Conservation (phyloP, 2,888 invertebrate genomes). For the Atethmia centrago region DNA sequence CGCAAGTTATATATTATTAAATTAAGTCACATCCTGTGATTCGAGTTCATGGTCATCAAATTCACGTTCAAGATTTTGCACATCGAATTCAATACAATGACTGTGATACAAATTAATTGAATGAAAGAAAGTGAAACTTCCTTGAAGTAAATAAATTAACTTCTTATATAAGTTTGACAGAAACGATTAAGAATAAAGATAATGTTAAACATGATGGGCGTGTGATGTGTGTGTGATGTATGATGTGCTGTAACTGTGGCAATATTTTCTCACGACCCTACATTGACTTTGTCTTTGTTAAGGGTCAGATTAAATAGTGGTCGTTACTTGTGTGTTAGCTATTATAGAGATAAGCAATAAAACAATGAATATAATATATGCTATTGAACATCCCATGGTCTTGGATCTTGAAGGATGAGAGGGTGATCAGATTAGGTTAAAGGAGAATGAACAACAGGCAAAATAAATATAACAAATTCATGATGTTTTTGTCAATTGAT, state of each 20-base stretch:
- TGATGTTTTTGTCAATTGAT: too few species aligned
- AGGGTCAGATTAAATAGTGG: not conserved
- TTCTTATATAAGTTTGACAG: not conserved
- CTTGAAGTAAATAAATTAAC: not conserved
- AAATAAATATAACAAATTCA: not conserved
- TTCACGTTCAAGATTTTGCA: not conserved
- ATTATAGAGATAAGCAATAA: not conserved
- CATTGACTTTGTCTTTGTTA: not conserved
- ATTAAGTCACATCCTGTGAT: not conserved
- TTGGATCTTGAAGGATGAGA: not conserved
- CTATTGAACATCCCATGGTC: too few species aligned
- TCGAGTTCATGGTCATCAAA: not conserved
- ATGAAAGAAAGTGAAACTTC: slow-evolving; percentile 5
- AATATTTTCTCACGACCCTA: slow-evolving; percentile 13
- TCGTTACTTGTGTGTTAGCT: not conserved
- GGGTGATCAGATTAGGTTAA: not conserved
- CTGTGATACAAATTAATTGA: not conserved
- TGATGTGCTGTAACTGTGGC: not conserved
- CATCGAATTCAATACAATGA: not conserved
- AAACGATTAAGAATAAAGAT: not conserved
- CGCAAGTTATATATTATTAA: not conserved
- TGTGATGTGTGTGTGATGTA: too few species aligned
- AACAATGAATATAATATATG: not conserved
- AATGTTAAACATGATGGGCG: not conserved
- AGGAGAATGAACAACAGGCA: not conserved